Percentiles rank a stretch among this genome's conserved stretches.
phyloP scores from a whole-genome alignment of 2,888 invertebrate genomes.

The Zhuqinia jingwanae region DNA sequence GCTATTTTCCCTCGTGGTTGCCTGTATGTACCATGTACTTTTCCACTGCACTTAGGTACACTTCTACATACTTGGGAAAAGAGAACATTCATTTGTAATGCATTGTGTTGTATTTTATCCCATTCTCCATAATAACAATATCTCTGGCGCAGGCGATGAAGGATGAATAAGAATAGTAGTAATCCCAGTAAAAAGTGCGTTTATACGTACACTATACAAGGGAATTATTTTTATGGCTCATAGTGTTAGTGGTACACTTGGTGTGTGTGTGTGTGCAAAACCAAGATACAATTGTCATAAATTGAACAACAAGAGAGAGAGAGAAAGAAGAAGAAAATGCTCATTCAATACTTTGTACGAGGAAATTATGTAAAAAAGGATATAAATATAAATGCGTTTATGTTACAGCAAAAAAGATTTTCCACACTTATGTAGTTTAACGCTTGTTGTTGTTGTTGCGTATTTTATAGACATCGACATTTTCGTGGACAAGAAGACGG shows the following conservation, averaged over 20 bases:
- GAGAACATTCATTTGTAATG: constrained; percentile 60
- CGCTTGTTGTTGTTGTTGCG: constrained; percentile 53
- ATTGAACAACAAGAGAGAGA: constrained; percentile 44
- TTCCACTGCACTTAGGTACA: constrained; percentile 30
- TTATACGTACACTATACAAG: constrained; percentile 20
- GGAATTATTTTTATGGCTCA: constrained; percentile 50
- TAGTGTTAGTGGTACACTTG: not conserved
- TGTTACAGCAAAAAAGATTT: constrained; percentile 3
- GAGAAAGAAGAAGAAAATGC: too few species aligned
- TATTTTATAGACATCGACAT: constrained; percentile 23
- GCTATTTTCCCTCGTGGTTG: constrained; percentile 26
- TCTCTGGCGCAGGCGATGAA: constrained; percentile 4
- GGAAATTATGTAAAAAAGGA: constrained; percentile 35
- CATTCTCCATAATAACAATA: constrained; percentile 53
- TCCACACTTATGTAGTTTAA: not conserved
- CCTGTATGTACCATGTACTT: not conserved
- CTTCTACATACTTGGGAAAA: constrained; percentile 13
- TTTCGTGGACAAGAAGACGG: too few species aligned
- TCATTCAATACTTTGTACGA: constrained; percentile 36
- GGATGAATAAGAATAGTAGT: constrained; percentile 18
- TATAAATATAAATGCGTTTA: constrained; percentile 18
- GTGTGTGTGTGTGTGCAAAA: constrained; percentile 44
- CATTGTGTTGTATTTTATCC: constrained; percentile 56
- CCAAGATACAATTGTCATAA: constrained; percentile 65
- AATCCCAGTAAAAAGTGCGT: constrained; percentile 44